Percentiles rank a stretch among this genome's conserved stretches.
Evolutionary conservation across 2,888 invertebrate species (phyloP).

Genomic region (Phengaris alcon): DNA sequence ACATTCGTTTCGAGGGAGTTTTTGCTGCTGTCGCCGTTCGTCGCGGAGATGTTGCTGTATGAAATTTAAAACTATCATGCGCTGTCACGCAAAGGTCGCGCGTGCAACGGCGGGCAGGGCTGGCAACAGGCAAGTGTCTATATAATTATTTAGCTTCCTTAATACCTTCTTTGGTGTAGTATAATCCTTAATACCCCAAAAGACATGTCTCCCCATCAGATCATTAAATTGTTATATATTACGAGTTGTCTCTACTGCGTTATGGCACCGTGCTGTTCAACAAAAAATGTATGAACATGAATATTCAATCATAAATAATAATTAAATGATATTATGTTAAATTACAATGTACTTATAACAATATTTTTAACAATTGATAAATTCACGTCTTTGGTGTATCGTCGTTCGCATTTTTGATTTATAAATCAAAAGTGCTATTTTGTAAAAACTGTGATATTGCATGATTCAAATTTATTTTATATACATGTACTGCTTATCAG

Average conservation of each 20-base stretch:
- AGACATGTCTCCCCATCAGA: no score
- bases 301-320: no score
- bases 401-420: background rate
- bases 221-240: no score
- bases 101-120: slow-evolving; percentile 32
- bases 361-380: background rate
- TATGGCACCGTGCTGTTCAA: no score
- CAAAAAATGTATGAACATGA: no score
- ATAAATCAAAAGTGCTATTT: background rate
- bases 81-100: slow-evolving; percentile 36
- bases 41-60: slow-evolving; percentile 8
- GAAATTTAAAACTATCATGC: slow-evolving; percentile 20
- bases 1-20: slow-evolving; percentile 2
- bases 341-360: no score
- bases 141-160: no score
- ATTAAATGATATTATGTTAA: no score
- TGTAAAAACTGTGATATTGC: background rate
- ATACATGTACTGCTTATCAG: background rate
- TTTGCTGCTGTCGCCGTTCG: background rate
- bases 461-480: background rate
- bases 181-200: no score
- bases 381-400: background rate
- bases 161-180: no score
- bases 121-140: background rate
- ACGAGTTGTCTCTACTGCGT: no score